These are phyloP conservation scores for Agrenia bidenticulata DNA, from an alignment of 2,888 invertebrate genomes.

Conservation along the genomic window DNA sequence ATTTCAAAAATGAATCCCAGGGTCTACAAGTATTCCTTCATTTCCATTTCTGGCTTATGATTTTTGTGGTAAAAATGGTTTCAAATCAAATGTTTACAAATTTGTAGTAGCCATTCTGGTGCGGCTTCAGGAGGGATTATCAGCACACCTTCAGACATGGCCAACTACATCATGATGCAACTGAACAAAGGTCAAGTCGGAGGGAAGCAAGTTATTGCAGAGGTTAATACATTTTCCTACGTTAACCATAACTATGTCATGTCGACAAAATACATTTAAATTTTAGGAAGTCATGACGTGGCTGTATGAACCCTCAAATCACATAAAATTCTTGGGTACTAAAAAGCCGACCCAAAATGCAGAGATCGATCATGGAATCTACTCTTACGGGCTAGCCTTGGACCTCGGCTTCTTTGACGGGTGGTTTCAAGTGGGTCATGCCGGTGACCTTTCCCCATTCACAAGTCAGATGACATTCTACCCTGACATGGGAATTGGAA, in stretches of 20 bases:
- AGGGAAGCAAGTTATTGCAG: conserved; percentile 22
- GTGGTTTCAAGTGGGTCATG: conserved; percentile 5
- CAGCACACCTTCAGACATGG: conserved; percentile 23
- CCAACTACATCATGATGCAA: conserved; percentile 25
- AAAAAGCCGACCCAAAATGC: not conserved
- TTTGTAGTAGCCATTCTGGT: too few relatives aligned
- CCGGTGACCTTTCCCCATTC: conserved; percentile 23
- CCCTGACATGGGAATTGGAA: conserved; percentile 13
- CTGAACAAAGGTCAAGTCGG: conserved; percentile 18
- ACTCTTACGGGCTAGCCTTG: conserved; percentile 5
- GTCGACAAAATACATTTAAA: not conserved
- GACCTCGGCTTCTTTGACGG: conserved; percentile 5
- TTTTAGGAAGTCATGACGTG: conserved; percentile 15
- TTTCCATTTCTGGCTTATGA: too few relatives aligned
- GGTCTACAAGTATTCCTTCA: conserved; percentile 24
- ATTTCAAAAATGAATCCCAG: conserved; percentile 20
- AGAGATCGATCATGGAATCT: not conserved
- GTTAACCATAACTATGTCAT: not conserved
- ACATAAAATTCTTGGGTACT: not conserved
- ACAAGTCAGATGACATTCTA: conserved; percentile 9
- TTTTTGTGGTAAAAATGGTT: too few relatives aligned
- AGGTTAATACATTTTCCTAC: conserved; percentile 4
- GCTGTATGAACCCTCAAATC: not conserved
- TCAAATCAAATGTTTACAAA: not conserved
- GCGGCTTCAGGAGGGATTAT: conserved; percentile 29